A percentile compares a stretch with the other conserved stretches of the same genome.
Evolutionary conservation across 1,140 invertebrate species (phyloP).

Genomic region (Drosophila takahashii): DNA sequence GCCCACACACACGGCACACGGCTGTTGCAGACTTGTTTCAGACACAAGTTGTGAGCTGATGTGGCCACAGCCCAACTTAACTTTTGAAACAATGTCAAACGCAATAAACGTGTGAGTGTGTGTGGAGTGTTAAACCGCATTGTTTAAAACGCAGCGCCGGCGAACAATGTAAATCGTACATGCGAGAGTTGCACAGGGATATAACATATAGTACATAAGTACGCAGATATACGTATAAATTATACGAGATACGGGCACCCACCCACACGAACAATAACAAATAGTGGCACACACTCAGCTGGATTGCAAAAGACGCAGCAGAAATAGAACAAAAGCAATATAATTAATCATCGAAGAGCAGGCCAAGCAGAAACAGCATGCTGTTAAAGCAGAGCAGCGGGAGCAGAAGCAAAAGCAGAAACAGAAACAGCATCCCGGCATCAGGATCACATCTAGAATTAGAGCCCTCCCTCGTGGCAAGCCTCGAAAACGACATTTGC

Average conservation of each 20-base stretch:
- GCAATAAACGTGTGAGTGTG: constrained; percentile 55
- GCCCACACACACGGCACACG: constrained; percentile 8
- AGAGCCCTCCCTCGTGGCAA: constrained; percentile 17
- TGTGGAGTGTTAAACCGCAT: constrained; percentile 44
- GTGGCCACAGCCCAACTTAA: constrained; percentile 73
- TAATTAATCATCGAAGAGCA: constrained; percentile 76
- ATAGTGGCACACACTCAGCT: constrained; percentile 17
- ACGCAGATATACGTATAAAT: constrained; percentile 37
- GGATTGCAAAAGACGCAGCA: constrained; percentile 52
- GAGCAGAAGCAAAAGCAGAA: constrained; percentile 13
- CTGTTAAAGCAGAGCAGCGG: constrained; percentile 24
- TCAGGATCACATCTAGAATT: constrained; percentile 29
- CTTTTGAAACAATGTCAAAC: constrained; percentile 79
- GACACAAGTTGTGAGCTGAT: constrained; percentile 55
- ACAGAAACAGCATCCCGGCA: constrained; percentile 3
- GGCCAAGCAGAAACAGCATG: constrained; percentile 65
- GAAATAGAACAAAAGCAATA: constrained; percentile 71
- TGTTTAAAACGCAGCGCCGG: constrained; percentile 41
- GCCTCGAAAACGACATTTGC: constrained; percentile 27
- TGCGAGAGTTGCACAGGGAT: constrained; percentile 17
- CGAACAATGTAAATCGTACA: constrained; percentile 46
- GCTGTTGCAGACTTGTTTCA: constrained; percentile 5
- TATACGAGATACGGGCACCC: constrained; percentile 41
- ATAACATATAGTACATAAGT: constrained; percentile 23
- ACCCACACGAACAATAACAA: constrained; percentile 11